Conservation (phyloP, 2,113 vertebrate species). For the Ia io region DNA sequence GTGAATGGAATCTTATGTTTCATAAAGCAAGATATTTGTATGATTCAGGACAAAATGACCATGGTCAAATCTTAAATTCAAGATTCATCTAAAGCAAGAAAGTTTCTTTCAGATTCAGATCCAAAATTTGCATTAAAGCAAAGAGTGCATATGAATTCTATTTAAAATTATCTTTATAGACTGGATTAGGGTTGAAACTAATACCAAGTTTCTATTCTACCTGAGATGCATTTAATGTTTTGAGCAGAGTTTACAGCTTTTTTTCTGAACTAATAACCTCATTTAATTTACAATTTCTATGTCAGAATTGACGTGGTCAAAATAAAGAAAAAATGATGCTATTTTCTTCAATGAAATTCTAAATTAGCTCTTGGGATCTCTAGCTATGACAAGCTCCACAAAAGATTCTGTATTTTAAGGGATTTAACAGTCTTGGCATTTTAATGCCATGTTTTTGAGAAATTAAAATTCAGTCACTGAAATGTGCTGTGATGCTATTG, state of each 20-base stretch:
- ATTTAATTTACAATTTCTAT: conserved; percentile 49
- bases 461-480: conserved; percentile 37
- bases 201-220: neutral
- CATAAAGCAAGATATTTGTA: conserved; percentile 19
- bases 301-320: neutral
- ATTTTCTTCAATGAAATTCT: conserved; percentile 46
- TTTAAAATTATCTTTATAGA: conserved; percentile 38
- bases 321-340: conserved; percentile 5
- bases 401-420: neutral
- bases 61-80: neutral
- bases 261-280: conserved; percentile 40
- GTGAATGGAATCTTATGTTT: neutral
- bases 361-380: neutral
- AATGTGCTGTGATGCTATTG: neutral
- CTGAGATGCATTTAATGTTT: neutral
- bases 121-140: neutral
- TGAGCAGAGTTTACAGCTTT: conserved; percentile 10
- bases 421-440: neutral
- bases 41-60: neutral
- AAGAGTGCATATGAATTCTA: neutral
- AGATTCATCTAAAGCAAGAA: neutral
- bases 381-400: neutral
- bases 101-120: neutral
- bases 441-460: neutral
- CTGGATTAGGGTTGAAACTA: neutral